These are phyloP conservation scores for Stenolophus ochropezus DNA, from an alignment of 2,888 invertebrate genomes.

Conservation along the genomic window DNA sequence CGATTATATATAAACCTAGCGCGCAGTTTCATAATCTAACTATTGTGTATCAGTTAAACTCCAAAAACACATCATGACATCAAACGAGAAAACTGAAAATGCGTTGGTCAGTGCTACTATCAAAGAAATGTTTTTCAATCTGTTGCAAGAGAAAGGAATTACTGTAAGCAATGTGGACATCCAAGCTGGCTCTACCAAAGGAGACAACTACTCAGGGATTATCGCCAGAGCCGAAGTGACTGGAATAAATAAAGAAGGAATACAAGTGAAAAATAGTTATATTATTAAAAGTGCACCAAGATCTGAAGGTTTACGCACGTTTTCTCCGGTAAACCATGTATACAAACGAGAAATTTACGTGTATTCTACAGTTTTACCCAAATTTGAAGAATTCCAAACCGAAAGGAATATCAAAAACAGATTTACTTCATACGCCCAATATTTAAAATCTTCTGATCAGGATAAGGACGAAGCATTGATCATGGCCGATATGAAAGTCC, in stretches of 20 bases:
- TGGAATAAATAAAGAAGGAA: conserved; percentile 58
- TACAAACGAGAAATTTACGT: conserved; percentile 66
- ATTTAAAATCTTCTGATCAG: conserved; percentile 60
- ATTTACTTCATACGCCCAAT: conserved; percentile 62
- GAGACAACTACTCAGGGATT: conserved; percentile 67
- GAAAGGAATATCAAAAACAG: conserved; percentile 61
- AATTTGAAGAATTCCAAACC: conserved; percentile 64
- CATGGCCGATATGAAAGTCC: conserved; percentile 65
- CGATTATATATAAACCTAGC: not conserved
- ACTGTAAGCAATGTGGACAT: conserved; percentile 60
- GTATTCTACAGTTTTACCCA: conserved; percentile 66
- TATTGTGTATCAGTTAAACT: not conserved
- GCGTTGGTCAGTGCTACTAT: conserved; percentile 48
- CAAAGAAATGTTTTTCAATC: conserved; percentile 39
- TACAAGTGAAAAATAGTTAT: conserved; percentile 19
- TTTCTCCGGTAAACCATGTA: conserved; percentile 62
- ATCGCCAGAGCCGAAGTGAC: conserved; percentile 62
- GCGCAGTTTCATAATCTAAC: conserved; percentile 1
- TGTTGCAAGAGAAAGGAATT: conserved; percentile 55
- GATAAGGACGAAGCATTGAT: conserved; percentile 65
- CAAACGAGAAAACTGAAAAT: conserved; percentile 3
- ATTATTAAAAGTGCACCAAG: conserved; percentile 67
- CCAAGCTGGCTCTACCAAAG: conserved; percentile 64
- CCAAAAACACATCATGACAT: not conserved
- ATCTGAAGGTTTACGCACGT: conserved; percentile 63